Conservation (phyloP, 2,797 vertebrate genomes). For the Pogoniulus pusillus region DNA sequence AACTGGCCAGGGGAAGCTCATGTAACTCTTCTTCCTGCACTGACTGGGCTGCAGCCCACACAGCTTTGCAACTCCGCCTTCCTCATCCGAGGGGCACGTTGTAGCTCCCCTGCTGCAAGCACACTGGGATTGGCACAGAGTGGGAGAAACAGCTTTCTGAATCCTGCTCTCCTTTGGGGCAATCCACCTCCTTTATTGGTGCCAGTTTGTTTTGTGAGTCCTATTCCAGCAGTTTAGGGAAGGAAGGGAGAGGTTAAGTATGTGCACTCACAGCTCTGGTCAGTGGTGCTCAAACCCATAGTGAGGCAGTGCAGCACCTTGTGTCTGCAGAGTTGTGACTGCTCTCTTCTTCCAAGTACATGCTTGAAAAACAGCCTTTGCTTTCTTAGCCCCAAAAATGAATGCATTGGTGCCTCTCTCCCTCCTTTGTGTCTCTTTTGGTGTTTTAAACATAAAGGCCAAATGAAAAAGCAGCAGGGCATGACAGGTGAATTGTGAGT, state of each 20-base stretch:
- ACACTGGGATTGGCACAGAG: background rate
- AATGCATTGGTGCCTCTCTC: background rate
- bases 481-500: background rate
- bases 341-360: background rate
- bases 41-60: background rate
- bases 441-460: background rate
- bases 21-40: conserved; percentile 45
- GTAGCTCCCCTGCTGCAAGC: background rate
- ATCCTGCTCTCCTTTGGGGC: background rate
- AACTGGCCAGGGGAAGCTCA: conserved; percentile 43
- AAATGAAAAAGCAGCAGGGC: background rate
- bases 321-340: background rate
- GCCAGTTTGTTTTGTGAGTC: background rate
- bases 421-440: background rate
- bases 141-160: background rate
- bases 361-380: background rate
- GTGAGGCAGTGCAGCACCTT: background rate
- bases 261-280: background rate
- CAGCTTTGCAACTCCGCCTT: accelerated
- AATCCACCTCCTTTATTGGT: background rate
- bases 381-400: background rate
- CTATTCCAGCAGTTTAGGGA: accelerated
- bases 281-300: background rate
- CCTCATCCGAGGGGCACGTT: accelerated
- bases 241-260: background rate